phyloP scores from a whole-genome alignment of 2,888 invertebrate genomes.

The Stomorhina lunata region DNA sequence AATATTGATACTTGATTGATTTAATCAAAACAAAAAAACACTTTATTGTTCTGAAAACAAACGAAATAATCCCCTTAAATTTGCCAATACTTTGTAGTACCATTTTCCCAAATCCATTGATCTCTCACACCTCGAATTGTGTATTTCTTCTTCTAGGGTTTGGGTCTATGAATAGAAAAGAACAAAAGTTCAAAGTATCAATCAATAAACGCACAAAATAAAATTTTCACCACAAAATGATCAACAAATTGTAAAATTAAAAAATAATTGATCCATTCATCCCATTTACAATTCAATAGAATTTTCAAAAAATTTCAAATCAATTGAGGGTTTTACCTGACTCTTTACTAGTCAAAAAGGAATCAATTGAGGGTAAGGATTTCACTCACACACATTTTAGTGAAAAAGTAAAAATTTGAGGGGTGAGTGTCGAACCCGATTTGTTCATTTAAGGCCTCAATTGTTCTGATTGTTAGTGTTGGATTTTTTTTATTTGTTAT shows the following conservation, averaged over 20 bases:
- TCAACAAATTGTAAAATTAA: constrained; percentile 51
- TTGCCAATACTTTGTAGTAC: not conserved
- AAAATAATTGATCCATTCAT: constrained; percentile 46
- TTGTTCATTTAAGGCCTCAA: constrained; percentile 27
- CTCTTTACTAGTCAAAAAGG: not conserved
- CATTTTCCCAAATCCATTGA: no score
- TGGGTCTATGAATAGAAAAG: not conserved
- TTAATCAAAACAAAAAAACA: constrained; percentile 42
- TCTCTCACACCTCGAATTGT: not conserved
- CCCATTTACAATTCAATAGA: constrained; percentile 1
- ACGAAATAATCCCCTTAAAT: not conserved
- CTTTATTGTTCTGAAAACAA: not conserved
- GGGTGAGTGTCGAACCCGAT: constrained; percentile 22
- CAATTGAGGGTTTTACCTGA: constrained; percentile 40
- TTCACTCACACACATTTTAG: not conserved
- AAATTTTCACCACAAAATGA: constrained; percentile 54
- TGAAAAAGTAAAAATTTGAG: not conserved
- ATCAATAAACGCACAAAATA: constrained; percentile 31
- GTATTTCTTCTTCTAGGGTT: no score
- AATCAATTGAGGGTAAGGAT: constrained; percentile 47
- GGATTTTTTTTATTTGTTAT: no score
- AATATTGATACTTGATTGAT: constrained; percentile 38
- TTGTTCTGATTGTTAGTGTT: not conserved
- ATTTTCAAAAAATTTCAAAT: constrained; percentile 4
- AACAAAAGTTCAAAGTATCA: constrained; percentile 29